These are phyloP conservation scores for Morone saxatilis DNA, from an alignment of 2,113 vertebrate genomes.

Conservation along the genomic window DNA sequence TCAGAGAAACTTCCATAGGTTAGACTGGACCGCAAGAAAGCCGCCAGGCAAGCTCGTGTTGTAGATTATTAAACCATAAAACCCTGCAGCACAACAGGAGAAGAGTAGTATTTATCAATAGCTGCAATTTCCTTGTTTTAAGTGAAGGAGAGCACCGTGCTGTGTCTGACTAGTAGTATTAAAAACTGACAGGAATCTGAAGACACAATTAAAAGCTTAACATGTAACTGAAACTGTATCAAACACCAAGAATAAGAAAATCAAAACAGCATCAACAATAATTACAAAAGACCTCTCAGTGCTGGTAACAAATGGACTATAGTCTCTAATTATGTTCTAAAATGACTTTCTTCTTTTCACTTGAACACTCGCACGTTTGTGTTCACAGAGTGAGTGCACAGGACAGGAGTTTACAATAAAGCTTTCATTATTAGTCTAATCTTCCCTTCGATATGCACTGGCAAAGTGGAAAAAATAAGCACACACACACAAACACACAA, in stretches of 20 bases:
- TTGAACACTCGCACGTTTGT: conserved; percentile 32
- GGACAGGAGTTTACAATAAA: conserved; percentile 76
- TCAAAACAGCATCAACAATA: conserved; percentile 75
- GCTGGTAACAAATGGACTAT: conserved; percentile 80
- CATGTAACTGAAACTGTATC: conserved; percentile 74
- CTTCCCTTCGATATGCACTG: conserved; percentile 70
- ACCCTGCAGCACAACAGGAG: conserved; percentile 71
- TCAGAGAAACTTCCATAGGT: conserved; percentile 25
- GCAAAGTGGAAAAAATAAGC: conserved; percentile 26
- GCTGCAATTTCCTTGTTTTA: conserved; percentile 86
- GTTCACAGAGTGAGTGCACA: conserved; percentile 60
- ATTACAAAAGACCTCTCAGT: conserved; percentile 83
- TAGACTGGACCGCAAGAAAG: conserved; percentile 61
- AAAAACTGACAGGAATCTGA: conserved; percentile 77
- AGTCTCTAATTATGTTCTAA: conserved; percentile 64
- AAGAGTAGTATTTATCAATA: conserved; percentile 78
- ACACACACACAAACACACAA: conserved; percentile 41
- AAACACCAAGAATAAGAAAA: conserved; percentile 83
- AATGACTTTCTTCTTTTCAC: conserved; percentile 52
- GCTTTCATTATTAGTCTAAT: conserved; percentile 75
- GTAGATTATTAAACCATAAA: conserved; percentile 67
- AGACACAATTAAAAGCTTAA: conserved; percentile 78
- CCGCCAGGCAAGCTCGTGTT: conserved; percentile 56
- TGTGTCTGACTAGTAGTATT: conserved; percentile 78
- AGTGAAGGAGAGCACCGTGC: conserved; percentile 86